phyloP scores from a whole-genome alignment of 2,888 invertebrate genomes.

The Parnassius orleans region DNA sequence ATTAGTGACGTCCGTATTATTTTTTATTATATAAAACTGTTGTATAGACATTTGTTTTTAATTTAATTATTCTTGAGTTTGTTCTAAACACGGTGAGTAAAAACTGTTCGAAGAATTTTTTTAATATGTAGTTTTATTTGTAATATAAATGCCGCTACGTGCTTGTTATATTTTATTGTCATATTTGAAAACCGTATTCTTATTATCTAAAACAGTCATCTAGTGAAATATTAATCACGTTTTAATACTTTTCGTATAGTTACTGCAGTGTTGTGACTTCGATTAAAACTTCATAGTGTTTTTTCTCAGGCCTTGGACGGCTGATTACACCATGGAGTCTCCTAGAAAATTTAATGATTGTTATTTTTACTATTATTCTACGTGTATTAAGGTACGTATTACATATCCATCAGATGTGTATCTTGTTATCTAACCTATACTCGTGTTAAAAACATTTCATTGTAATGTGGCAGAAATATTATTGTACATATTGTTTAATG shows the following conservation, averaged over 20 bases:
- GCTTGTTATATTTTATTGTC: constrained; percentile 65
- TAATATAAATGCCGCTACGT: constrained; percentile 66
- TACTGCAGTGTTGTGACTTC: constrained; percentile 38
- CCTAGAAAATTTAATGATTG: constrained; percentile 91
- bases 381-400: constrained; percentile 88
- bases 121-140: constrained; percentile 50
- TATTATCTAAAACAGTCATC: constrained; percentile 27
- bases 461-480: not conserved
- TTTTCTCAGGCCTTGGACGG: constrained; percentile 66
- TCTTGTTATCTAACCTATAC: constrained; percentile 22
- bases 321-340: constrained; percentile 82
- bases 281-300: constrained; percentile 34
- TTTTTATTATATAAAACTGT: constrained; percentile 69
- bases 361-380: constrained; percentile 94
- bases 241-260: constrained; percentile 40
- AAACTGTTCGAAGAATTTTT: constrained; percentile 37
- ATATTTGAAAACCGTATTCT: constrained; percentile 65
- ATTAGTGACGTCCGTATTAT: constrained; percentile 74
- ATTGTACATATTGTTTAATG: constrained; percentile 5
- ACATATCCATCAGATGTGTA: constrained; percentile 6
- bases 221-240: constrained; percentile 31
- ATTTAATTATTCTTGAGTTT: constrained; percentile 73
- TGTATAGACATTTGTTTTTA: constrained; percentile 70
- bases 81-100: constrained; percentile 66
- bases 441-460: constrained; percentile 11